Percentiles rank a stretch among this genome's conserved stretches.
Evolutionary conservation across 35 echinoderm and acorn worm genomes (phyloP).

Genomic region (Acanthaster planci): DNA sequence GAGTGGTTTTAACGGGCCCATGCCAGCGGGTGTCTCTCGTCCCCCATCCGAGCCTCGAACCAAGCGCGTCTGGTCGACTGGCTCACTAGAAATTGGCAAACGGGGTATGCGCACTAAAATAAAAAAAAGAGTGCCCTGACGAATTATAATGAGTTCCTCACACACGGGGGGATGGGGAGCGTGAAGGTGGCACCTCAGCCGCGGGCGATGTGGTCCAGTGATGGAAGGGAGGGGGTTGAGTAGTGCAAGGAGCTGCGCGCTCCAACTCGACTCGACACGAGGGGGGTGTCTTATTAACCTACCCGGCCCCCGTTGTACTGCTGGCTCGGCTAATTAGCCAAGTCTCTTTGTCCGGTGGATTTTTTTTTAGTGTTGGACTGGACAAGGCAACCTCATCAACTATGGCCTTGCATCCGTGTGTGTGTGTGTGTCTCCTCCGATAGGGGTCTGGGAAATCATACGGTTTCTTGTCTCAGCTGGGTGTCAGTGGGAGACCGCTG

Average conservation of each 20-base stretch:
- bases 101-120: slow-evolving; percentile 3
- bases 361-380: slow-evolving; percentile 11
- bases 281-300: neutral
- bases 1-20: slow-evolving; percentile 46
- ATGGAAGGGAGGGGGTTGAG: neutral
- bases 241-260: no score
- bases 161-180: neutral
- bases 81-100: slow-evolving; percentile 7
- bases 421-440: no score
- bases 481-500: no score
- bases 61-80: slow-evolving; percentile 6
- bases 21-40: slow-evolving; percentile 47
- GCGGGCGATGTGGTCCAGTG: neutral
- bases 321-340: neutral
- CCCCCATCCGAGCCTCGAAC: slow-evolving; percentile 5
- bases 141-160: slow-evolving; percentile 7
- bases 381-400: neutral
- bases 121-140: neutral
- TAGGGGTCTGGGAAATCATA: no score
- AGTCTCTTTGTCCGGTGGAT: slow-evolving; percentile 17
- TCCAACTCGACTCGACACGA: neutral
- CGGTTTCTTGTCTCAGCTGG: no score
- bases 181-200: slow-evolving; percentile 19
- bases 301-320: neutral
- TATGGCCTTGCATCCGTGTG: no score